Evolutionary conservation across 2,888 invertebrate genomes (phyloP).

Genomic region (Amiota mariae): DNA sequence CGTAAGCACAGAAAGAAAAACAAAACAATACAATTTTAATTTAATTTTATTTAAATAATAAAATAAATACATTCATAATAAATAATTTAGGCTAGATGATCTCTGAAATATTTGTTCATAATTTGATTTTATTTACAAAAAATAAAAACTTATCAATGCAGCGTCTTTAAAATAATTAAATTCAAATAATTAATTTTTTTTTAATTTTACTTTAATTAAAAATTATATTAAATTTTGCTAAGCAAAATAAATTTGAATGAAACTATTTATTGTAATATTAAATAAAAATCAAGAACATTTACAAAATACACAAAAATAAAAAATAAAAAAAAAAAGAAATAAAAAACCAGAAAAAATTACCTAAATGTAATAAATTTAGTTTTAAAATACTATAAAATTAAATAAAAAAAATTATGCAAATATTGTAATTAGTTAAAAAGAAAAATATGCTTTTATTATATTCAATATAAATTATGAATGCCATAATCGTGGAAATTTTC

Average conservation of each 20-base stretch:
- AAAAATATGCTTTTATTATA: background rate
- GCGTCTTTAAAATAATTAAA: background rate
- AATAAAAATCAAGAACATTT: background rate
- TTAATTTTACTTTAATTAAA: too few species aligned
- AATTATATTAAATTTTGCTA: background rate
- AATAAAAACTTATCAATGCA: background rate
- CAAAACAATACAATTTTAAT: too few species aligned
- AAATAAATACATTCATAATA: too few species aligned
- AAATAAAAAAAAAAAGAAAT: background rate
- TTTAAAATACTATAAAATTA: conserved; percentile 3
- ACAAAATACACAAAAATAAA: too few species aligned
- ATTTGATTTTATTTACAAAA: background rate
- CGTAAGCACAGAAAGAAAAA: too few species aligned
- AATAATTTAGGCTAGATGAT: background rate
- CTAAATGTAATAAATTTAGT: conserved; percentile 7
- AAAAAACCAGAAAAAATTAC: background rate
- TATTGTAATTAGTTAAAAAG: conserved; percentile 3
- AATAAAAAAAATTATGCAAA: background rate
- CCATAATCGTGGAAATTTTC: too few species aligned
- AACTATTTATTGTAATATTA: background rate
- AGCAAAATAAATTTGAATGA: background rate
- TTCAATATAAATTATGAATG: too few species aligned
- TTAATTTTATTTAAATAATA: too few species aligned
- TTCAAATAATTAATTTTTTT: background rate
- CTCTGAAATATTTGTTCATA: background rate